A percentile compares a stretch with the other conserved stretches of the same genome.
phyloP scores from a whole-genome alignment of 35 echinoderm and acorn worm genomes.

The Strongylocentrotus purpuratus region DNA sequence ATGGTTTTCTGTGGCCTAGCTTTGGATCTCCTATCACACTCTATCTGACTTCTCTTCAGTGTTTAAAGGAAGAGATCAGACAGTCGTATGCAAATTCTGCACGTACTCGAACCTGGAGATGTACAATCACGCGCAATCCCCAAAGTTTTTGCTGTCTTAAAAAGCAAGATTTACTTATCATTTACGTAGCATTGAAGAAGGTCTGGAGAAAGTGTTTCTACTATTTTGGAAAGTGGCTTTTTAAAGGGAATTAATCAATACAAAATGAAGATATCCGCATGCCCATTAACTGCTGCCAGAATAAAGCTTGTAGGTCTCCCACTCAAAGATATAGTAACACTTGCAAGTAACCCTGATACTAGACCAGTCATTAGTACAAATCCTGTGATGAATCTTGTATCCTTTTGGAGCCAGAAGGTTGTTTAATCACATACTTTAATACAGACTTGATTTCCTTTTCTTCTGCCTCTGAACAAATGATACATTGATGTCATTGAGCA shows the following conservation, averaged over 20 bases:
- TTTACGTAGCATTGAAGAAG: neutral
- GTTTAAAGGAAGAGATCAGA: constrained; percentile 11
- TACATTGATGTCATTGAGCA: no score
- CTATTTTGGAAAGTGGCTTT: neutral
- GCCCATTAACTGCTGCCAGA: neutral
- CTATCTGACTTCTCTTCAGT: neutral
- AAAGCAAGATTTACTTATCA: neutral
- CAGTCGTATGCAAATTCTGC: neutral
- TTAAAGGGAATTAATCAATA: neutral
- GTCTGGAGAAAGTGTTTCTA: neutral
- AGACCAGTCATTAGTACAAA: no score
- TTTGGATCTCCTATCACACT: neutral
- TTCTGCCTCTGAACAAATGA: no score
- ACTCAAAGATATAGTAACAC: no score
- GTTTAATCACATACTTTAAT: no score
- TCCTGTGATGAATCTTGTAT: no score
- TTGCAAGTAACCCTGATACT: no score
- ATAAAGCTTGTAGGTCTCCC: no score
- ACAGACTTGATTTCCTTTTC: no score
- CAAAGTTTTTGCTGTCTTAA: neutral
- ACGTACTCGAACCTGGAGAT: neutral
- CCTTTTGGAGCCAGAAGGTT: no score
- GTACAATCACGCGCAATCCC: neutral
- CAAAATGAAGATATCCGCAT: neutral
- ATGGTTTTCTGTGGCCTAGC: constrained; percentile 1